A percentile compares a stretch with the other conserved stretches of the same genome.
phyloP scores from a whole-genome alignment of 2,797 vertebrate species.

The Takifugu ocellatus region DNA sequence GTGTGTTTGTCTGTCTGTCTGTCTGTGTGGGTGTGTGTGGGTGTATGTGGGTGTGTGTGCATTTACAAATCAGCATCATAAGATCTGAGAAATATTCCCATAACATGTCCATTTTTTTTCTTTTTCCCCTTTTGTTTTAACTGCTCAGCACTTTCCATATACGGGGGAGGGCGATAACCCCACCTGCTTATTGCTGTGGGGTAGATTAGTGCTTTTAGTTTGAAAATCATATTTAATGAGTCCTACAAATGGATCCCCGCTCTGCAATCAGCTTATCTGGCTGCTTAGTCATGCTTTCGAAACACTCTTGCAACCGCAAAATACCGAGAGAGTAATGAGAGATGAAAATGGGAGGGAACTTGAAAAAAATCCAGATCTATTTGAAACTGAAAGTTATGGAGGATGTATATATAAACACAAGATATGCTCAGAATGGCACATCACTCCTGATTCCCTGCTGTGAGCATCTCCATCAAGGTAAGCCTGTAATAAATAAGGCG shows the following conservation, averaged over 20 bases:
- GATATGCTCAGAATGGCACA: conserved; percentile 25
- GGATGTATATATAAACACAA: conserved; percentile 40
- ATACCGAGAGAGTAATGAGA: conserved; percentile 13
- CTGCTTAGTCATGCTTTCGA: conserved; percentile 12
- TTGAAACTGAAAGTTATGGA: conserved; percentile 58
- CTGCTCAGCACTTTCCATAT: no score
- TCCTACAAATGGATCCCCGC: no score
- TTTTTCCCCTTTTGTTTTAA: no score
- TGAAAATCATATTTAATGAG: no score
- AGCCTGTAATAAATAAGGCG: conserved; percentile 9
- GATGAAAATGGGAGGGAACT: conserved; percentile 1
- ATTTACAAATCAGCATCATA: conserved; percentile 32
- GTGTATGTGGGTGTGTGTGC: conserved; percentile 24
- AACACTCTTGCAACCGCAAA: conserved; percentile 26
- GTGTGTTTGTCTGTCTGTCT: no score
- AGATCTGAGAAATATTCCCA: conserved; percentile 46
- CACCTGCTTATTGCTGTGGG: no score
- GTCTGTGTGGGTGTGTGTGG: neutral
- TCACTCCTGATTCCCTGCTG: neutral
- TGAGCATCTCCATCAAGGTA: conserved; percentile 53
- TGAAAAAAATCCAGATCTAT: conserved; percentile 2
- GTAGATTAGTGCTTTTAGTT: no score
- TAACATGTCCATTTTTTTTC: no score
- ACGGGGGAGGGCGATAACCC: no score
- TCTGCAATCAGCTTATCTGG: no score